These are phyloP conservation scores for Littorina saxatilis DNA, from an alignment of 1,140 invertebrate species.

Conservation along the genomic window DNA sequence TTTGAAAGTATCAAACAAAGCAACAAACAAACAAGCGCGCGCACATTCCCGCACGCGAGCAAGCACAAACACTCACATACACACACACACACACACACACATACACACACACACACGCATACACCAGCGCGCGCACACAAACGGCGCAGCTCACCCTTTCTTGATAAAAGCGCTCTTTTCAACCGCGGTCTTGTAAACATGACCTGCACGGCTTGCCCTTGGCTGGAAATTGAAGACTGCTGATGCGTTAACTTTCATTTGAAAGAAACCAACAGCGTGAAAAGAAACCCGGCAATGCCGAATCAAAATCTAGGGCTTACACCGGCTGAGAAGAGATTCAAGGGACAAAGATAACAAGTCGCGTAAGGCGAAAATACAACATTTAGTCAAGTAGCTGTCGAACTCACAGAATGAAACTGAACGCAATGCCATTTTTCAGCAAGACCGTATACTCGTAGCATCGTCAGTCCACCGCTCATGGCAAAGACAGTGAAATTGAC, in stretches of 20 bases:
- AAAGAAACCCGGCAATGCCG: not conserved
- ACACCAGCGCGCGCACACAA: not conserved
- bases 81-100: constrained; percentile 15
- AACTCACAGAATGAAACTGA: no score
- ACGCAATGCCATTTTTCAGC: no score
- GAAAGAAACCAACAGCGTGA: not conserved
- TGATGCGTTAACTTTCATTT: not conserved
- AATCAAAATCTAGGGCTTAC: not conserved
- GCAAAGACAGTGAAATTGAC: no score
- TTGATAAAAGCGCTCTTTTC: not conserved
- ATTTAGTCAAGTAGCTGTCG: no score
- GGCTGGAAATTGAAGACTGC: not conserved
- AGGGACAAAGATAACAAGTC: no score
- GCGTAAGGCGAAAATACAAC: no score
- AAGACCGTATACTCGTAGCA: no score
- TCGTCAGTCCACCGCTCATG: no score
- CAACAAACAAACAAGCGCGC: not conserved
- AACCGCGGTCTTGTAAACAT: not conserved
- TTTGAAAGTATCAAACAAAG: not conserved
- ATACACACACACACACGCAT: not conserved
- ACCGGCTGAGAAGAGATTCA: not conserved
- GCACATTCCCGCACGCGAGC: not conserved
- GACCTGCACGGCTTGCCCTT: not conserved
- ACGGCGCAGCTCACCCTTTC: not conserved
- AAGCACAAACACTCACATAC: not conserved